Evolutionary conservation across 2,113 vertebrate genomes (phyloP).

Genomic region (Arvicanthis niloticus): DNA sequence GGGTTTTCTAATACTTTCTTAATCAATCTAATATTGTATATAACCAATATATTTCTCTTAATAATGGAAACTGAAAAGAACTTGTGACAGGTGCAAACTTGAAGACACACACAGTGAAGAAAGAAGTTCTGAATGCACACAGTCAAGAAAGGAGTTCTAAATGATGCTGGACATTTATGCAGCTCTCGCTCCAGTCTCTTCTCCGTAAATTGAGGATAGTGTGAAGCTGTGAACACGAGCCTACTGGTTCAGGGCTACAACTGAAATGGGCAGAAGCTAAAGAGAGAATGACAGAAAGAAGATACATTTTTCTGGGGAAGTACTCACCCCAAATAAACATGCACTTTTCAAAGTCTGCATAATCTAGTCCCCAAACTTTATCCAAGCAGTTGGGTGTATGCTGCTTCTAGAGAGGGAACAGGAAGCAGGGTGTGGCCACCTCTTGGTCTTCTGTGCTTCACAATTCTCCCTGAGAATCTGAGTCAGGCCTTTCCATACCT

Average conservation of each 20-base stretch:
- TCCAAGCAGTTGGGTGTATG: neutral
- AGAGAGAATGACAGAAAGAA: neutral
- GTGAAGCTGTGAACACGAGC: rapidly evolving
- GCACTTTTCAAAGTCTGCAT: neutral
- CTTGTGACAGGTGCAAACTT: neutral
- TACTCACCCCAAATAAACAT: neutral
- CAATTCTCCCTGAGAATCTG: neutral
- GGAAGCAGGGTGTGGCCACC: neutral
- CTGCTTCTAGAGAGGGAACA: neutral
- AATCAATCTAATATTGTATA: neutral
- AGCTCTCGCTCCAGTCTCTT: neutral
- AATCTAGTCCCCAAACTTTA: neutral
- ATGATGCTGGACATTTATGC: rapidly evolving
- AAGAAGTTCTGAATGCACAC: rapidly evolving
- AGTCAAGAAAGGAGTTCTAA: rapidly evolving
- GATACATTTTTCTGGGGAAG: neutral
- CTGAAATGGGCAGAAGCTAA: neutral
- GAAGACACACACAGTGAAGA: neutral
- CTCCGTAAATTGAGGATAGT: neutral
- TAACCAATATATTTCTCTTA: neutral
- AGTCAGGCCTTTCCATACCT: neutral
- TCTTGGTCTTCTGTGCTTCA: neutral
- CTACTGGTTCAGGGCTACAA: neutral
- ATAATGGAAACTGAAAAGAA: neutral
- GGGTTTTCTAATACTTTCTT: neutral